Evolutionary conservation across 1,140 invertebrate species (phyloP).

Genomic region (Rhagoletis pomonella): DNA sequence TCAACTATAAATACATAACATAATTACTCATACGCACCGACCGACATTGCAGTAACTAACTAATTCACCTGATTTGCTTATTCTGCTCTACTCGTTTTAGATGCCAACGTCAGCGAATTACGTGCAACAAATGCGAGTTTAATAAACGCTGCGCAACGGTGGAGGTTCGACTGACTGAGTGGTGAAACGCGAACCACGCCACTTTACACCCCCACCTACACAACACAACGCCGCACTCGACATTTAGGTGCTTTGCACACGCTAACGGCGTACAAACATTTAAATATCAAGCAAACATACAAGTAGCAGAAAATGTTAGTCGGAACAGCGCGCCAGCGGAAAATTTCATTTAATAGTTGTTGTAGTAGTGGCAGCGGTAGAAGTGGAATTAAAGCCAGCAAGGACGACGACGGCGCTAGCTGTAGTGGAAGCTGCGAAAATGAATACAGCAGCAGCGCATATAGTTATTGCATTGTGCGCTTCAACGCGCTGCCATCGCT

Average conservation of each 20-base stretch:
- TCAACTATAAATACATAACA: background rate
- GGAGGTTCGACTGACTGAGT: background rate
- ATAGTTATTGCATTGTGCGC: background rate
- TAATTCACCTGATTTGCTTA: background rate
- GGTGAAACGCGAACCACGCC: background rate
- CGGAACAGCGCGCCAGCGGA: background rate
- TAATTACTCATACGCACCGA: background rate
- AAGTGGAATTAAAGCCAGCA: background rate
- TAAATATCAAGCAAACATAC: constrained; percentile 1
- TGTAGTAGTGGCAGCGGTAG: background rate
- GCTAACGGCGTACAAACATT: constrained; percentile 20
- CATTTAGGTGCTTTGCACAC: background rate
- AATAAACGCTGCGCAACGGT: constrained; percentile 24
- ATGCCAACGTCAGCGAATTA: background rate
- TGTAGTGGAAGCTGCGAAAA: background rate
- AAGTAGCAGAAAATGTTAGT: constrained; percentile 30
- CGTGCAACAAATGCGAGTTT: background rate
- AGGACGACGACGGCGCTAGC: background rate
- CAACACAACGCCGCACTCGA: background rate
- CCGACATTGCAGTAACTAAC: background rate
- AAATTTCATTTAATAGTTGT: background rate
- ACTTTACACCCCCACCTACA: background rate
- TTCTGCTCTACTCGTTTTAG: constrained; percentile 21
- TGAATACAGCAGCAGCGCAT: background rate
- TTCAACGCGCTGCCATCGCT: background rate